A percentile compares a stretch with the other conserved stretches of the same genome.
These are phyloP conservation scores for Spilarctia lutea DNA, from an alignment of 2,888 invertebrate species.

Conservation along the genomic window DNA sequence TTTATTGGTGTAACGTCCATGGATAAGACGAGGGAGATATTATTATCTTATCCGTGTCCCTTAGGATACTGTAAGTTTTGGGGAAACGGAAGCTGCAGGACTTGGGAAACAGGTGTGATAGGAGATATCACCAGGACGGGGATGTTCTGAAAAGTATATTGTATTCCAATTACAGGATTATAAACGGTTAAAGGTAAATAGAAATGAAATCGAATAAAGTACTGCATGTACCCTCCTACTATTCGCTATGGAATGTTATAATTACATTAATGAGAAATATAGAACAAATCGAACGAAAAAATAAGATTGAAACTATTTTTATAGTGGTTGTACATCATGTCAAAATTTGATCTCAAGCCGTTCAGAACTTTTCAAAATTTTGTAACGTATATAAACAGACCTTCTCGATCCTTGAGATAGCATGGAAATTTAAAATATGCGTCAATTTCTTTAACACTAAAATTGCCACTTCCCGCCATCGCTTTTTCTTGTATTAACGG, in stretches of 20 bases:
- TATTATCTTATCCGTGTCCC: no score
- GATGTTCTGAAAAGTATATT: background rate
- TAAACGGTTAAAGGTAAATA: background rate
- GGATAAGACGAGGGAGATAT: background rate
- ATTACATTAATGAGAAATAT: no score
- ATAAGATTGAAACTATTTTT: no score
- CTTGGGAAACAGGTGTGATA: background rate
- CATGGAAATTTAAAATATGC: background rate
- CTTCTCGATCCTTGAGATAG: background rate
- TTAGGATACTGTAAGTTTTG: background rate
- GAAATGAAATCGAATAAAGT: background rate
- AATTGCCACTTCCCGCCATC: background rate
- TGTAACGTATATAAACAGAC: no score
- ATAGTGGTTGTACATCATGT: no score
- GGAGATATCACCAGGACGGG: background rate
- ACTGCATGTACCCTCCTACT: no score
- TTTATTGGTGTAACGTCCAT: background rate
- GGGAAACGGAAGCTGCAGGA: background rate
- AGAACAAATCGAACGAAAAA: no score
- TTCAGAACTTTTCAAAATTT: no score
- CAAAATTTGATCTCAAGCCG: no score
- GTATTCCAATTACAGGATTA: background rate
- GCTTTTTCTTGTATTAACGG: slow-evolving; percentile 1
- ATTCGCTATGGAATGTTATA: no score
- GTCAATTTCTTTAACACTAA: slow-evolving; percentile 4